Conservation (phyloP, 2,113 vertebrate genomes). For the Albula glossodonta region DNA sequence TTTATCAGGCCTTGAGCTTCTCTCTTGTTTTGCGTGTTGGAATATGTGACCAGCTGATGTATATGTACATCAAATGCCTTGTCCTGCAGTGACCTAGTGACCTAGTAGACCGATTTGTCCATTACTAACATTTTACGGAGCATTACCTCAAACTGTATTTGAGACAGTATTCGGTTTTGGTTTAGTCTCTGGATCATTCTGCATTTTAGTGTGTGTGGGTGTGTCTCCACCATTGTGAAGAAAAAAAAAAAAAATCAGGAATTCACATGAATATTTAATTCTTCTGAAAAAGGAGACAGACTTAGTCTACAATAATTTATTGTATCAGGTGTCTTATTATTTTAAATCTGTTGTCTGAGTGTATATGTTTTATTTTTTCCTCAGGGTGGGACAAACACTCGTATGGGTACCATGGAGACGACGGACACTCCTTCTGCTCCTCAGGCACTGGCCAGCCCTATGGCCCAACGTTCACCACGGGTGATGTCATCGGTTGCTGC, state of each 20-base stretch:
- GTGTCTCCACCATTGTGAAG: neutral
- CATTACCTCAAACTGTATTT: too few relatives aligned
- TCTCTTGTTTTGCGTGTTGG: neutral
- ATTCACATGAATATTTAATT: neutral
- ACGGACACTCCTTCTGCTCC: constrained; percentile 96
- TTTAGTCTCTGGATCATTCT: too few relatives aligned
- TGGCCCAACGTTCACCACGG: constrained; percentile 94
- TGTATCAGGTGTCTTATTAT: neutral
- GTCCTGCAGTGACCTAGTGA: too few relatives aligned
- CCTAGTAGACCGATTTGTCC: too few relatives aligned
- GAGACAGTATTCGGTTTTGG: too few relatives aligned
- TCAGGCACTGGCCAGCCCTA: constrained; percentile 95
- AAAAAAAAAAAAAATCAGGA: neutral
- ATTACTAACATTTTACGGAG: too few relatives aligned
- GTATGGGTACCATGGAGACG: constrained; percentile 95
- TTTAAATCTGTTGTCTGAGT: constrained; percentile 16
- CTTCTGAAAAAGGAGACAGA: neutral
- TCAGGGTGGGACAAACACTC: constrained; percentile 98
- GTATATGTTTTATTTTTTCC: neutral
- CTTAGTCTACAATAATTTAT: neutral
- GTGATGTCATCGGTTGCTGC: constrained; percentile 95
- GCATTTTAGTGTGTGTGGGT: too few relatives aligned
- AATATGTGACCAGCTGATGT: too few relatives aligned
- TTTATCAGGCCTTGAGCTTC: neutral
- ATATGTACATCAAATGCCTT: too few relatives aligned